Evolutionary conservation across 2,113 vertebrate species (phyloP).

Genomic region (Ascaphus truei): DNA sequence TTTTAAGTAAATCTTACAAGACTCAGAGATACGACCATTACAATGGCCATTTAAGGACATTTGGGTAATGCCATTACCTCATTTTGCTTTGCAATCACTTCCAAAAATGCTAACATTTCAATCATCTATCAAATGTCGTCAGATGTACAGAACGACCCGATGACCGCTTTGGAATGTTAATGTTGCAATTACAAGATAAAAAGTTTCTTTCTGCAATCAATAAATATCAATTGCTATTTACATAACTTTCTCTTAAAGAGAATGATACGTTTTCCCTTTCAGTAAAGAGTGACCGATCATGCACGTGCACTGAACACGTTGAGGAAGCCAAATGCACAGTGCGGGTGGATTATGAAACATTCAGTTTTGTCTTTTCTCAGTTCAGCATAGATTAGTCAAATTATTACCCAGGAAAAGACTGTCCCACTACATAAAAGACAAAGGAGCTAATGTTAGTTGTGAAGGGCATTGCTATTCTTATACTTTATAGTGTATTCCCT

Average conservation of each 20-base stretch:
- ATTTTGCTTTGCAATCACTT: neutral
- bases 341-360: neutral
- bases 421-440: neutral
- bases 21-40: neutral
- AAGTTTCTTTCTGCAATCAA: neutral
- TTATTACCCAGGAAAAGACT: neutral
- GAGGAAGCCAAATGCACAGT: neutral
- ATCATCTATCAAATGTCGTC: neutral
- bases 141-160: neutral
- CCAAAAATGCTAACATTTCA: neutral
- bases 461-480: slow-evolving; percentile 4
- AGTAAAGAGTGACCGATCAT: too few relatives aligned
- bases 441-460: neutral
- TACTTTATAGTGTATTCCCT: neutral
- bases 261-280: neutral
- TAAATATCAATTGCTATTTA: neutral
- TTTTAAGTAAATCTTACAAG: neutral
- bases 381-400: neutral
- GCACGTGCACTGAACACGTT: neutral
- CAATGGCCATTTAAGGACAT: neutral
- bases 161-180: neutral
- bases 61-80: neutral
- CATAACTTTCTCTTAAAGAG: neutral
- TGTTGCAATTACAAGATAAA: neutral
- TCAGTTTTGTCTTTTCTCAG: neutral